Evolutionary conservation across 2,797 vertebrate genomes (phyloP).

Genomic region (Prionace glauca): DNA sequence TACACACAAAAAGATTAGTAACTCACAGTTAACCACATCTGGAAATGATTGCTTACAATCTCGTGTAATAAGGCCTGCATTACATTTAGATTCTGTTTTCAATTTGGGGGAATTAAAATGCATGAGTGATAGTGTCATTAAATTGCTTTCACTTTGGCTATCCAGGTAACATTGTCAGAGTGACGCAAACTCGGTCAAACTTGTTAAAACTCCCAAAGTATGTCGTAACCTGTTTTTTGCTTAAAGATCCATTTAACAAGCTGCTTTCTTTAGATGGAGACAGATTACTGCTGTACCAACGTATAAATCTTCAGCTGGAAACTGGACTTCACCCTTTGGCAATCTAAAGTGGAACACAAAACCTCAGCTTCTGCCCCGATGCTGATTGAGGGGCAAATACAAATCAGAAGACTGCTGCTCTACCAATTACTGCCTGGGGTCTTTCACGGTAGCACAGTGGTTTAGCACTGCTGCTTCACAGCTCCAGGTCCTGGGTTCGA

Average conservation of each 20-base stretch:
- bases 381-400: neutral
- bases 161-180: constrained; percentile 57
- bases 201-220: neutral
- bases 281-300: neutral
- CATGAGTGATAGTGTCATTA: constrained; percentile 95
- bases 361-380: neutral
- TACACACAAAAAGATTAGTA: constrained; percentile 89
- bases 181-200: constrained; percentile 2
- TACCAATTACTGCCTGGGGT: neutral
- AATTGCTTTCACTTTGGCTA: constrained; percentile 81
- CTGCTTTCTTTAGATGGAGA: neutral
- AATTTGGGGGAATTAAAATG: constrained; percentile 81
- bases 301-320: neutral
- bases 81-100: constrained; percentile 89
- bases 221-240: neutral
- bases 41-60: constrained; percentile 94
- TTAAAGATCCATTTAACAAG: neutral
- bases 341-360: neutral
- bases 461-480: too few species aligned
- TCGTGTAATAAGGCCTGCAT: constrained; percentile 93
- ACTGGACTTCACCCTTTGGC: neutral
- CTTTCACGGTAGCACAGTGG: too few species aligned
- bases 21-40: constrained; percentile 93
- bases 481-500: too few species aligned
- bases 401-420: neutral